Evolutionary conservation across 2,113 vertebrate genomes (phyloP), one percentile per base, ranked within the genome.

Genomic region (Sapajus apella): DNA sequence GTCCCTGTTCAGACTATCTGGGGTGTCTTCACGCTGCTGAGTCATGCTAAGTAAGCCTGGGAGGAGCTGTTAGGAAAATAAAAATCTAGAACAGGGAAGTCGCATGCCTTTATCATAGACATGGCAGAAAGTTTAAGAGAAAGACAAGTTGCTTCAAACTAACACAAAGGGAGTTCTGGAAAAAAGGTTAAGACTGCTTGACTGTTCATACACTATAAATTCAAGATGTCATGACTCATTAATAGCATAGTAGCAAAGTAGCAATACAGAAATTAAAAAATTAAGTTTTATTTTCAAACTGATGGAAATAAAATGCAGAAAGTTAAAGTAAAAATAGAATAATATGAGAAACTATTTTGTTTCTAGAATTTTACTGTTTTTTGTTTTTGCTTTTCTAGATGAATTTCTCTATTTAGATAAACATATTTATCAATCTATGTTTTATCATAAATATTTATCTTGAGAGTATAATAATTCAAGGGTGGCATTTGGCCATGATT

Each of bases 101-200:
- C 58, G 50, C 1, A 37, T 75, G 18, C 14, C 72, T 90, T 91
- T n/a, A 45, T 80, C 75, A 87, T 4, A 95, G 77, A 94, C 17
- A 88, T 0, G 72, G 76, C 35, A 90, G 85, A 96, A 82, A 82
- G 56, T 47, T 97, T 55, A 94, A 81, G 73, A 87, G 72, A 96
- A 95, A 86, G 47, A 30, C 47, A 52, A 0, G 3, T 70, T 37
- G 66, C 45, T 73, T 94, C 37, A 73, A 92, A 94, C 2, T 70
- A 50, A 70, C 86, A 77, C 21, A 72, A 82, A 85, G 17, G 37
- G 73, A 72, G 70, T n/a, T 92, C 61, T 95, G 12, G 23, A 21
- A 70, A 85, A 11, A 73, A 68, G 18, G 68, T 37, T 56, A 77
- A 91, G 66, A 6, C 43, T 66, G n/a, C 4, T 16, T 92, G 81